Conservation (phyloP, 2,888 invertebrate species). For the Pterostichus madidus region DNA sequence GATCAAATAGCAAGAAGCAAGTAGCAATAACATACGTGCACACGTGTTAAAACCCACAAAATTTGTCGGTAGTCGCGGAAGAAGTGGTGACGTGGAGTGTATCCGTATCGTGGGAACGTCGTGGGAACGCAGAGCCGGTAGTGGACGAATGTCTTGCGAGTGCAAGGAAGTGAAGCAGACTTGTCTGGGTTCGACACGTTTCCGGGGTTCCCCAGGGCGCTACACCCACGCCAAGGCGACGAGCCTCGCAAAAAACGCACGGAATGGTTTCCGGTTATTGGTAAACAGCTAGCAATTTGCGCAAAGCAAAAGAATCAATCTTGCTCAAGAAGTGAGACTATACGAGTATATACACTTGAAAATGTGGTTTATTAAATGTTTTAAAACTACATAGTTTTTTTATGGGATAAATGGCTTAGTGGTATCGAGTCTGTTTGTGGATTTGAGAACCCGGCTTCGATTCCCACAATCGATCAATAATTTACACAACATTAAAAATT, state of each 20-base stretch:
- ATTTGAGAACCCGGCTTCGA: too few relatives aligned
- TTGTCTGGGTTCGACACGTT: constrained; percentile 62
- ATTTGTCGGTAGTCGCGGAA: constrained; percentile 49
- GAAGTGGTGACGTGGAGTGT: neutral
- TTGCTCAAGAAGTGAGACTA: too few relatives aligned
- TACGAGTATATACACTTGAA: too few relatives aligned
- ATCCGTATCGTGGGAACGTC: constrained; percentile 52
- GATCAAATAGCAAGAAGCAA: constrained; percentile 21
- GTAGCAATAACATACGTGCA: neutral
- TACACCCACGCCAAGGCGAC: constrained; percentile 2
- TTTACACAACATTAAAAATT: too few relatives aligned
- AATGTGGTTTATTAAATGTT: too few relatives aligned
- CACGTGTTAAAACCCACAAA: constrained; percentile 57
- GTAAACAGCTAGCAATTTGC: constrained; percentile 16
- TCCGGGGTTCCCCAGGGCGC: constrained; percentile 62
- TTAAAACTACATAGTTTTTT: too few relatives aligned
- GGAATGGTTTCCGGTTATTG: constrained; percentile 31
- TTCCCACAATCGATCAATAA: too few relatives aligned
- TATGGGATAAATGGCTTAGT: too few relatives aligned
- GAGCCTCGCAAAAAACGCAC: constrained; percentile 10
- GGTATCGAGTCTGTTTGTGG: too few relatives aligned
- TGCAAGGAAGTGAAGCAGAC: constrained; percentile 63
- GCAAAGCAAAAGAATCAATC: too few relatives aligned
- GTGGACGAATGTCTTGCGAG: constrained; percentile 49
- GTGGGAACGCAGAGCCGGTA: constrained; percentile 2